Base-by-base conservation (phyloP, 1,140 invertebrate species). In the Drosophila arizonae region DNA sequence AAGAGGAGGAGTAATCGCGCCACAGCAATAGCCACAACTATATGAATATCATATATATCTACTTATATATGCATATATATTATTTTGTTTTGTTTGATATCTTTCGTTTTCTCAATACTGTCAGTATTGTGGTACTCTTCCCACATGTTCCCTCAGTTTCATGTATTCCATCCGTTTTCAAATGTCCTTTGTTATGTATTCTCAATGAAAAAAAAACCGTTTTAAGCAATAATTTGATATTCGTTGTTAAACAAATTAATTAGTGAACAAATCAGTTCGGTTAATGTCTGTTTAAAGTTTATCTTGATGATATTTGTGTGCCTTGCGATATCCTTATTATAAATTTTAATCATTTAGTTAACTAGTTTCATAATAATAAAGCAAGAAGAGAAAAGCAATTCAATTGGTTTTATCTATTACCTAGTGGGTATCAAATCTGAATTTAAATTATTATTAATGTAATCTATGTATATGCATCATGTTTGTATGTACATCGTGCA, bases 1-100 rank as follows among this genome's bases (percentile, higher is more conserved):
- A 94, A 75, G 94, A 93, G 1, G 85, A 88, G 67, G 86, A 90
- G 28, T 89, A 85, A 67, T 36, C 26, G 36, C 43, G 26, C 15
- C 21, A 10, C 6, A 28, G 21, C 17, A 60, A 50, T 62, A 57
- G 48, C 54, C 68, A 58, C 69, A 62, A 36, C 64, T 63, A 57
- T 33, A 36, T 50, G 51, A 71, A 64, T 72, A 66, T 9, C 56
- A 50, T 43, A 60, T 28, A 65, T 51, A 43, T 73, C 64, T 50
- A 48, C 41, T 11, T 24, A 24, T 24, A 24, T 24, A 43, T 55
- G 48, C 45, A 45, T 79, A 50, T 45, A 61, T 60, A 48, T 56
- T 70, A 64, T 65, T 57, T 75, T 61, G 61, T 70, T 82, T 79
- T 87, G 84, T 88, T 86, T 69, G 79, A 67, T 56, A 63, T 51